Conservation (phyloP, 2,797 vertebrate species). For the Loris lydekkerianus region DNA sequence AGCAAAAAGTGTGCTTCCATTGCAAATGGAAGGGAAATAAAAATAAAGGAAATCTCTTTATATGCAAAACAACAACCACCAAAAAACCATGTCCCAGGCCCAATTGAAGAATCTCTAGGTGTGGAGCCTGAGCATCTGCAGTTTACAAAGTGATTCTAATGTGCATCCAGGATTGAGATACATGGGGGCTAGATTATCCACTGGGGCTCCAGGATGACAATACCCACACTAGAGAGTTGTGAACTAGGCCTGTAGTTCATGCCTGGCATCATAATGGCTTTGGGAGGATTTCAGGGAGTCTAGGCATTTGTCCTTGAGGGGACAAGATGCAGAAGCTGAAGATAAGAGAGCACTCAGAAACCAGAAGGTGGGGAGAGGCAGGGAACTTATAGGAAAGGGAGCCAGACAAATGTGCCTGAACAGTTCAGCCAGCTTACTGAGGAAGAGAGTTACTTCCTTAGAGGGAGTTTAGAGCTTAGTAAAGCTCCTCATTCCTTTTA, state of each 20-base stretch:
- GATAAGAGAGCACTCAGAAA: background rate
- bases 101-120: slow-evolving; percentile 12
- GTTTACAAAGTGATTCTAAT: slow-evolving; percentile 6
- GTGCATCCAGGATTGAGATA: background rate
- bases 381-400: background rate
- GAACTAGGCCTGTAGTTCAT: background rate
- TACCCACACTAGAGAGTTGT: background rate
- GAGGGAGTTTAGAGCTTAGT: background rate
- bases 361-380: slow-evolving; percentile 3
- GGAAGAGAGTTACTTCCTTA: slow-evolving; percentile 43
- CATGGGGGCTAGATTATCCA: background rate
- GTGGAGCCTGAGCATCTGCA: background rate
- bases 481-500: slow-evolving; percentile 32
- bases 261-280: background rate
- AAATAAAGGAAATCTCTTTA: too few relatives aligned
- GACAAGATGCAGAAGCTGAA: slow-evolving; percentile 15
- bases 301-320: slow-evolving; percentile 29
- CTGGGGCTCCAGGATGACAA: background rate
- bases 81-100: background rate
- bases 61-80: too few relatives aligned
- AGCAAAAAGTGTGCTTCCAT: background rate
- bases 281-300: background rate
- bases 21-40: too few relatives aligned
- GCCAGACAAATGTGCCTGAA: background rate
- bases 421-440: background rate